Evolutionary conservation across 1,140 invertebrate species (phyloP), one percentile per base, ranked within the genome.

Genomic region (Leptinotarsa lineolata): DNA sequence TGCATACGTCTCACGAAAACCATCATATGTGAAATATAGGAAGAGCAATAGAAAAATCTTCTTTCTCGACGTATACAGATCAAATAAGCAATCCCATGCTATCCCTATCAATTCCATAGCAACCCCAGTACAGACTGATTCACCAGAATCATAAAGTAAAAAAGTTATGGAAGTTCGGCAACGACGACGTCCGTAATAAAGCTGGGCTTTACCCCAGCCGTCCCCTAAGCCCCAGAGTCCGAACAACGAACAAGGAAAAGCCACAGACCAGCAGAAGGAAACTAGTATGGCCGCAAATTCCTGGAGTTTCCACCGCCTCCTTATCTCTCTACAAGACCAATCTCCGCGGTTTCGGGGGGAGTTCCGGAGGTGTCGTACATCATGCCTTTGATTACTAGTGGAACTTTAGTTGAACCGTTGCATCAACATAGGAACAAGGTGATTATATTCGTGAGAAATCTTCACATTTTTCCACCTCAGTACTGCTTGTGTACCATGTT

Each of bases 271-370:
- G 45, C 71, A 54, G 44, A 67, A 65, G 21, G 54, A 54, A 60
- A 54, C 71, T 59, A n/a, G 22, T 16, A 58, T 44, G n/a, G 48
- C 71, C 71, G 71, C 71, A 72, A 72, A 72, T 72, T 72, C 71
- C 60, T 72, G 20, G 64, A 72, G 69, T 67, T 67, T 66, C 71
- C 63, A 72, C 71, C 71, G 22, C 71, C 71, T 72, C 64, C 69
- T 67, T 67, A 72, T 72, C 45, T 72, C 63, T 65, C 8, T 22
- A 63, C 13, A 72, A 30, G 64, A 22, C 63, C 63, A 39, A 66
- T 39, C 64, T 66, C 64, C 16, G 63, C 24, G 63, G 71, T 67
- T 60, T 18, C 20, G 3, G n/a, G 2, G 24, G 48, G 22, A 63
- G 69, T 70, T 59, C 46, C 20, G 66, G 13, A 44, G 20, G 45